A percentile compares a stretch with the other conserved stretches of the same genome.
These are phyloP conservation scores for Athripsodes cinereus DNA, from an alignment of 2,888 invertebrate species.

Conservation along the genomic window DNA sequence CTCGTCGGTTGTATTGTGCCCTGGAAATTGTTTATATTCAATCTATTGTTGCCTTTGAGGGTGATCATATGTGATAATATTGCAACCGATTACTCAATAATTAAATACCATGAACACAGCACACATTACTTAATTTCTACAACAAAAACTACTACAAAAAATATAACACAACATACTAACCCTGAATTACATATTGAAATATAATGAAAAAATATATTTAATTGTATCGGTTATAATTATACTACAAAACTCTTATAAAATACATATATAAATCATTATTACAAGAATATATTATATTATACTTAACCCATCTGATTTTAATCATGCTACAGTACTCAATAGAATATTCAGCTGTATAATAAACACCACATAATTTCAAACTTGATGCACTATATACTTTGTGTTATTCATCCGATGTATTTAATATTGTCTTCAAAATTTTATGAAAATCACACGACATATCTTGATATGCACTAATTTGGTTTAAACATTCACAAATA, in stretches of 20 bases:
- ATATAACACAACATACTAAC: neutral
- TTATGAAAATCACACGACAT: too few species aligned
- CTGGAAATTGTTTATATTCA: slow-evolving; percentile 10
- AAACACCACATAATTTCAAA: neutral
- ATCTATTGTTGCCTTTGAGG: neutral
- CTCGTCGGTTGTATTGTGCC: slow-evolving; percentile 30
- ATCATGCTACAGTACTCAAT: neutral
- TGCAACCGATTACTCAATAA: too few species aligned
- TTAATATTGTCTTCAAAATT: too few species aligned
- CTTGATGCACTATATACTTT: neutral
- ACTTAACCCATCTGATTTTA: neutral
- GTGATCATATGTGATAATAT: too few species aligned
- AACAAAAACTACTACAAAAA: too few species aligned
- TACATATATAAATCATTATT: neutral
- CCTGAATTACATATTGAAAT: too few species aligned
- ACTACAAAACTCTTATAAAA: too few species aligned
- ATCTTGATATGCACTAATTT: too few species aligned
- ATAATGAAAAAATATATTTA: too few species aligned
- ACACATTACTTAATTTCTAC: too few species aligned
- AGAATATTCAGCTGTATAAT: neutral
- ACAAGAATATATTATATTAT: neutral
- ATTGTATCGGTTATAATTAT: too few species aligned
- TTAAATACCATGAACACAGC: too few species aligned
- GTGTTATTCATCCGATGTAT: neutral
- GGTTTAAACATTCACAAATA: neutral